These are phyloP conservation scores for Colletes collaris DNA, from an alignment of 2,888 invertebrate species.

Conservation along the genomic window DNA sequence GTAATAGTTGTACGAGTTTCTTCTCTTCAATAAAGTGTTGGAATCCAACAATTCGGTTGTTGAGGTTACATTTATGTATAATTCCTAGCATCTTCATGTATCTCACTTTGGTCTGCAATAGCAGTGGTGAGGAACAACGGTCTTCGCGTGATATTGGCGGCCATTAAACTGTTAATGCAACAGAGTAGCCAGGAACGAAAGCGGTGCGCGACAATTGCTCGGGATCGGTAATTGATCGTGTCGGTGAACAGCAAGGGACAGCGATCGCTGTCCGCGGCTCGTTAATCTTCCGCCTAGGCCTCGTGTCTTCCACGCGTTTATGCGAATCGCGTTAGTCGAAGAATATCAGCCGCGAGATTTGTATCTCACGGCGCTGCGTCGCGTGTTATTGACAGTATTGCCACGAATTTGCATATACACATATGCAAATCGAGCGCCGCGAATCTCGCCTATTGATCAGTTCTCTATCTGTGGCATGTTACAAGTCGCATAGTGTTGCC, in stretches of 20 bases:
- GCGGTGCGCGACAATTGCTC: constrained; percentile 4
- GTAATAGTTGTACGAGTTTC: no score
- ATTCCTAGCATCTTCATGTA: no score
- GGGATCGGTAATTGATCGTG: constrained; percentile 30
- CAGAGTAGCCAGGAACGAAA: no score
- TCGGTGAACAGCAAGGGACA: background rate
- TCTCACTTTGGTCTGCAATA: no score
- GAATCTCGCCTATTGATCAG: constrained; percentile 51
- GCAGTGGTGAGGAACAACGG: no score
- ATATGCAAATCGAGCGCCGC: constrained; percentile 46
- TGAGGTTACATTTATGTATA: no score
- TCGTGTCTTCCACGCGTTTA: constrained; percentile 14
- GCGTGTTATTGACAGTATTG: constrained; percentile 49
- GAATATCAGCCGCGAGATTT: constrained; percentile 49
- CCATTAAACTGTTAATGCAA: no score
- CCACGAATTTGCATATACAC: constrained; percentile 51
- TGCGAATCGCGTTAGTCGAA: constrained; percentile 25
- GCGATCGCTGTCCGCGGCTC: constrained; percentile 18
- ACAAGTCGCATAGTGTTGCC: no score
- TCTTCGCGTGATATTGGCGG: no score
- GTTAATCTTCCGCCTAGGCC: constrained; percentile 25
- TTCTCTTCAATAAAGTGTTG: no score
- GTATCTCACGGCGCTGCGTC: constrained; percentile 35
- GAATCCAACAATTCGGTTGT: no score
- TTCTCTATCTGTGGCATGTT: no score